Conservation (phyloP, 2,113 vertebrate genomes). For the Aldabrachelys gigantea region DNA sequence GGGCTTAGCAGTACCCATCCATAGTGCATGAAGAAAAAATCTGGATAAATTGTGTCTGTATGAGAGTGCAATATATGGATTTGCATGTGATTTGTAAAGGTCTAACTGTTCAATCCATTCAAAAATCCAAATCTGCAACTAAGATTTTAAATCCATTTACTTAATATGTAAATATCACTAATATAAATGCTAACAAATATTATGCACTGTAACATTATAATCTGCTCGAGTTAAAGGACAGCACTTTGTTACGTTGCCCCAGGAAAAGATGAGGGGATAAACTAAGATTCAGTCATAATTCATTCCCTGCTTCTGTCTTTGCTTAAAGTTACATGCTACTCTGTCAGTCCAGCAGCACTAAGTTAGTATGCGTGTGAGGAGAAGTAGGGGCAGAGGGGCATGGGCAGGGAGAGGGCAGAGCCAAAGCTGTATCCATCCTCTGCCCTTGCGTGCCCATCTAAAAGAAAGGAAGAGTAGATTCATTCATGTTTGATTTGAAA, state of each 20-base stretch:
- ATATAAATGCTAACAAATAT: not conserved
- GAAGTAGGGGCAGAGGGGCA: not conserved
- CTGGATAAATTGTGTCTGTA: not conserved
- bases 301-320: not conserved
- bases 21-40: not conserved
- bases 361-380: not conserved
- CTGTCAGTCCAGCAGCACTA: not conserved
- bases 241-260: no score
- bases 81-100: not conserved
- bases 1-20: not conserved
- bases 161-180: not conserved
- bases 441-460: not conserved
- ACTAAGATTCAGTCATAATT: not conserved
- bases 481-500: not conserved
- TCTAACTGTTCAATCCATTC: not conserved
- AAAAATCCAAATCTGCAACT: not conserved
- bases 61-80: not conserved
- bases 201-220: no score
- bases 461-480: not conserved
- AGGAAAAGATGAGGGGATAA: no score
- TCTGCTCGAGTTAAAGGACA: no score
- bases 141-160: not conserved
- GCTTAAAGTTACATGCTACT: not conserved
- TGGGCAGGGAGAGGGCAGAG: no score
- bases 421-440: not conserved